Conservation (phyloP, 2,888 invertebrate genomes). For the Eupithecia pulchellata region DNA sequence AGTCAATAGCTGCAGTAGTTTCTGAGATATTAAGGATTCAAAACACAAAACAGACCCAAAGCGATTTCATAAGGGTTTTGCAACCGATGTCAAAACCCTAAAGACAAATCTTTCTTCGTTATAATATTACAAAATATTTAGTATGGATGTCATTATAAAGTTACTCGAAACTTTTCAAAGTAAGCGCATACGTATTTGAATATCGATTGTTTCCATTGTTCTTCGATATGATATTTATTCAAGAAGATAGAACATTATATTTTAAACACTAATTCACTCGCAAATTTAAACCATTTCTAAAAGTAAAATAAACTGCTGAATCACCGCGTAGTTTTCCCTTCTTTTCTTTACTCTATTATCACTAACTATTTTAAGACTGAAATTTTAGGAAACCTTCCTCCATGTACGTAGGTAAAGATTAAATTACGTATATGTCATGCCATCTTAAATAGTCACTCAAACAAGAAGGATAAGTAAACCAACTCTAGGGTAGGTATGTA, state of each 20-base stretch:
- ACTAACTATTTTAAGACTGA: background rate
- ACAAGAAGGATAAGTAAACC: background rate
- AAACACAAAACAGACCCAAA: too few relatives aligned
- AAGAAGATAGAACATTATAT: background rate
- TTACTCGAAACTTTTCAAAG: background rate
- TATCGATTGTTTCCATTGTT: background rate
- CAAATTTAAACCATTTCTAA: too few relatives aligned
- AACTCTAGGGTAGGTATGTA: background rate
- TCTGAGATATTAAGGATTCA: too few relatives aligned
- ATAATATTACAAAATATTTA: too few relatives aligned
- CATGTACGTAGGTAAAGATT: background rate
- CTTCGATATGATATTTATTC: background rate
- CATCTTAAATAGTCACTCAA: slow-evolving; percentile 13
- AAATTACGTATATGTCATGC: background rate
- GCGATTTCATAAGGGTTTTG: too few relatives aligned
- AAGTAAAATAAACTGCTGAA: background rate
- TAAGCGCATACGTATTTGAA: background rate
- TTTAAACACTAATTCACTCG: too few relatives aligned
- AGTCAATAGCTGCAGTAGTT: too few relatives aligned
- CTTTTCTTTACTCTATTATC: background rate
- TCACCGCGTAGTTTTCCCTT: background rate
- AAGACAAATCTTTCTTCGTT: too few relatives aligned
- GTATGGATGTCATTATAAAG: background rate
- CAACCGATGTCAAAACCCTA: too few relatives aligned
- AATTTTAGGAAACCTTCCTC: background rate